Conservation (phyloP, 2,797 vertebrate genomes). For the Acanthis flammea region DNA sequence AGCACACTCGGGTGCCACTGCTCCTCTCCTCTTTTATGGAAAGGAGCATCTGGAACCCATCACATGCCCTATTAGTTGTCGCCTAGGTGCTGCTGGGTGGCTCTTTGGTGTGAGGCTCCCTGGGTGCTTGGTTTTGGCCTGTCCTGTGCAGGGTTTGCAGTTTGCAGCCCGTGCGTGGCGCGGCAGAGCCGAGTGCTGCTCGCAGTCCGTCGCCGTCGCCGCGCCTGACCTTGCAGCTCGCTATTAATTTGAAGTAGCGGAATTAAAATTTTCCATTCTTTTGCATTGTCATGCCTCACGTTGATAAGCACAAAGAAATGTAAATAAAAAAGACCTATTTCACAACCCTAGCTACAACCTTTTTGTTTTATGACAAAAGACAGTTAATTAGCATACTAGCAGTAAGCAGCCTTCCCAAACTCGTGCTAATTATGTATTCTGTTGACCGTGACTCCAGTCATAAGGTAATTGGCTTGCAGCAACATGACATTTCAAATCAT, state of each 20-base stretch:
- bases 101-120: not conserved
- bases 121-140: not conserved
- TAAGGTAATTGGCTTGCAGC: slow-evolving; percentile 91
- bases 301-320: slow-evolving; percentile 79
- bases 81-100: not conserved
- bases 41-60: not conserved
- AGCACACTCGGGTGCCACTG: not conserved
- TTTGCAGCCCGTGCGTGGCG: fast-evolving
- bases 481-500: slow-evolving; percentile 93
- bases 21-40: not conserved
- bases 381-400: slow-evolving; percentile 87
- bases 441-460: slow-evolving; percentile 86
- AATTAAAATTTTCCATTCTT: slow-evolving; percentile 79
- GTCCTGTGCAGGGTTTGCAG: not conserved
- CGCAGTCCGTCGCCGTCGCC: not conserved
- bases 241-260: slow-evolving; percentile 57
- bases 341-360: slow-evolving; percentile 74
- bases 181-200: not conserved
- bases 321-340: slow-evolving; percentile 83
- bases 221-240: slow-evolving; percentile 63
- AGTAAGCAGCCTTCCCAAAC: slow-evolving; percentile 84
- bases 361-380: slow-evolving; percentile 86
- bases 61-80: not conserved
- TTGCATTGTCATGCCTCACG: slow-evolving; percentile 76
- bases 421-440: slow-evolving; percentile 88